phyloP scores from a whole-genome alignment of 1,140 invertebrate species.

The Ips typographus region DNA sequence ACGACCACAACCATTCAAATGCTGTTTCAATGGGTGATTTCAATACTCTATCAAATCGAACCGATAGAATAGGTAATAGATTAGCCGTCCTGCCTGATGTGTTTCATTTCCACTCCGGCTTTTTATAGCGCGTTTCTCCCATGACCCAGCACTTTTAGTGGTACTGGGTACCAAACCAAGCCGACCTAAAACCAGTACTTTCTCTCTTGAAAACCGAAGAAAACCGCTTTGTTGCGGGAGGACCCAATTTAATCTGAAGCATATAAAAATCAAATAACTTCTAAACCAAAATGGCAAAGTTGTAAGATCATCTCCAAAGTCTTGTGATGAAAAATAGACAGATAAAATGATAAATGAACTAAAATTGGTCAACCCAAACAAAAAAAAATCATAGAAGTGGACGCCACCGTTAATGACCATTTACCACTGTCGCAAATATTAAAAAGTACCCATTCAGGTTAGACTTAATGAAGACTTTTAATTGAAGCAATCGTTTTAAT shows the following conservation, averaged over 20 bases:
- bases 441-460: too few relatives aligned
- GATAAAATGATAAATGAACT: too few relatives aligned
- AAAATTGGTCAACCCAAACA: too few relatives aligned
- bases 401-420: too few relatives aligned
- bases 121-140: conserved; percentile 29
- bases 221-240: conserved; percentile 5
- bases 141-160: conserved; percentile 29
- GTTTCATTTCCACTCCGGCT: conserved; percentile 22
- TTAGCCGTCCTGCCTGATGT: conserved; percentile 17
- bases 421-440: too few relatives aligned
- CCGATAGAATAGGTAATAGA: conserved; percentile 23
- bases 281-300: too few relatives aligned
- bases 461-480: too few relatives aligned
- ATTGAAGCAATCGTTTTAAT: too few relatives aligned
- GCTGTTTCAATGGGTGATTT: conserved; percentile 24
- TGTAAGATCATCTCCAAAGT: too few relatives aligned
- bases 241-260: background rate
- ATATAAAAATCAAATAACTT: too few relatives aligned
- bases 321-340: too few relatives aligned
- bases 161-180: conserved; percentile 14
- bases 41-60: conserved; percentile 26
- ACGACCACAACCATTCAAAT: conserved; percentile 16
- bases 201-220: conserved; percentile 18
- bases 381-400: too few relatives aligned
- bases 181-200: conserved; percentile 22